These are phyloP conservation scores for Porites lutea DNA, from an alignment of 64 coral and sea anemone genomes.

Conservation along the genomic window DNA sequence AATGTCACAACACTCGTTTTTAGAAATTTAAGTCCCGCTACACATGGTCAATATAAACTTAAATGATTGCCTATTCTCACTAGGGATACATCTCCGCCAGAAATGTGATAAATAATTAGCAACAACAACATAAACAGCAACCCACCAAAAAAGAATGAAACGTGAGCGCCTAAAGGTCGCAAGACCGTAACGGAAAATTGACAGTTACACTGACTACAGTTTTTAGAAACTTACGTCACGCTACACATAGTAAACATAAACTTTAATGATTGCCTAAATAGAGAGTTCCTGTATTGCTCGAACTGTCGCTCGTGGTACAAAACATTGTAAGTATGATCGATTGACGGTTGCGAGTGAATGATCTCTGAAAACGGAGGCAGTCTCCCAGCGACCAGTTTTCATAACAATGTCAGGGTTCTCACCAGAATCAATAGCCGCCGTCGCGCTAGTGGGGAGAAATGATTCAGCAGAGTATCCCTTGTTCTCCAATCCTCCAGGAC, in stretches of 20 bases:
- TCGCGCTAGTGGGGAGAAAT: neutral
- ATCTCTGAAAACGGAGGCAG: constrained; percentile 3
- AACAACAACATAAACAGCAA: too few relatives aligned
- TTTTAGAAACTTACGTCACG: neutral
- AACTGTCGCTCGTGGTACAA: neutral
- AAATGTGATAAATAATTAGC: too few relatives aligned
- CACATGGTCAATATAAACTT: too few relatives aligned
- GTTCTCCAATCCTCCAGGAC: neutral
- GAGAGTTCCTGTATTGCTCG: neutral
- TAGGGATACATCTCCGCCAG: too few relatives aligned
- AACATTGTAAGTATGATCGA: neutral
- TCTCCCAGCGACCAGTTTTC: neutral
- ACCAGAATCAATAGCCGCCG: neutral
- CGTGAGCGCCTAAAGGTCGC: too few relatives aligned
- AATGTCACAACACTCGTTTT: too few relatives aligned
- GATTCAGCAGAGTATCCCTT: neutral
- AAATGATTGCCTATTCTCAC: too few relatives aligned
- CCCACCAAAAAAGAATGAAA: too few relatives aligned
- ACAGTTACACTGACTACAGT: neutral
- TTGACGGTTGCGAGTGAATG: neutral
- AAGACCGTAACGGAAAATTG: too few relatives aligned
- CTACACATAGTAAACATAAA: neutral
- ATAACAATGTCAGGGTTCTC: neutral
- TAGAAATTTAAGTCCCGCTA: too few relatives aligned
- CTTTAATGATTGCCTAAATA: constrained; percentile 14